phyloP scores from a whole-genome alignment of 2,888 invertebrate genomes.

The Elmis aenea region DNA sequence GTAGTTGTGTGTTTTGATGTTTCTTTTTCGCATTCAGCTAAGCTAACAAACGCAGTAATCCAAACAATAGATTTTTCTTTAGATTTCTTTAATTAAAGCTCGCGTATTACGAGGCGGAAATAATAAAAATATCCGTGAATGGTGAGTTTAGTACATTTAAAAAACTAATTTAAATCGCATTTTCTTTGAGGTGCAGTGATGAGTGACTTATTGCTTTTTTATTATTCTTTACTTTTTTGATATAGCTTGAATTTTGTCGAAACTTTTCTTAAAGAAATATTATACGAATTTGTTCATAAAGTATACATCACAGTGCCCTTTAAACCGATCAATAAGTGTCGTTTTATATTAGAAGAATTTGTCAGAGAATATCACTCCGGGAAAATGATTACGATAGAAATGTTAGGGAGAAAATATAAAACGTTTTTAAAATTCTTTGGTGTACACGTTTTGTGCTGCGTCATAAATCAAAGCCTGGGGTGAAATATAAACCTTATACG shows the following conservation, averaged over 20 bases:
- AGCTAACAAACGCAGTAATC: too few relatives aligned
- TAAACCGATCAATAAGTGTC: too few relatives aligned
- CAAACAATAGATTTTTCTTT: conserved; percentile 3
- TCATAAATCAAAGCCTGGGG: too few relatives aligned
- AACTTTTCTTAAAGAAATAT: conserved; percentile 1
- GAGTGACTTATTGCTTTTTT: conserved; percentile 10
- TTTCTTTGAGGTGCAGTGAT: conserved; percentile 12
- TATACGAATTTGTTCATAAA: conserved; percentile 1
- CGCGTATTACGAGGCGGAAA: background rate
- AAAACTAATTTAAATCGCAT: conserved; percentile 11
- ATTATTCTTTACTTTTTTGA: conserved; percentile 7
- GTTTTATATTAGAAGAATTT: too few relatives aligned
- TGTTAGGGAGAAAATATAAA: too few relatives aligned
- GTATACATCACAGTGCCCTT: background rate
- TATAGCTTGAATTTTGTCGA: background rate
- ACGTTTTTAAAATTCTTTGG: too few relatives aligned
- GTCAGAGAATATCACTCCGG: too few relatives aligned
- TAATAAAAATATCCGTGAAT: conserved; percentile 2
- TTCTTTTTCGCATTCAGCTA: background rate
- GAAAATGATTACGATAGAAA: too few relatives aligned
- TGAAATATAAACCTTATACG: too few relatives aligned
- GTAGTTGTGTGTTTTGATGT: conserved; percentile 4
- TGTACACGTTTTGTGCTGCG: too few relatives aligned
- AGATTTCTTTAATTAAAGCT: conserved; percentile 3
- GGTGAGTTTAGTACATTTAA: conserved; percentile 7